Percentiles rank a stretch among this genome's conserved stretches.
phyloP scores from a whole-genome alignment of 2,888 invertebrate species.

The Tiliacea aurago region DNA sequence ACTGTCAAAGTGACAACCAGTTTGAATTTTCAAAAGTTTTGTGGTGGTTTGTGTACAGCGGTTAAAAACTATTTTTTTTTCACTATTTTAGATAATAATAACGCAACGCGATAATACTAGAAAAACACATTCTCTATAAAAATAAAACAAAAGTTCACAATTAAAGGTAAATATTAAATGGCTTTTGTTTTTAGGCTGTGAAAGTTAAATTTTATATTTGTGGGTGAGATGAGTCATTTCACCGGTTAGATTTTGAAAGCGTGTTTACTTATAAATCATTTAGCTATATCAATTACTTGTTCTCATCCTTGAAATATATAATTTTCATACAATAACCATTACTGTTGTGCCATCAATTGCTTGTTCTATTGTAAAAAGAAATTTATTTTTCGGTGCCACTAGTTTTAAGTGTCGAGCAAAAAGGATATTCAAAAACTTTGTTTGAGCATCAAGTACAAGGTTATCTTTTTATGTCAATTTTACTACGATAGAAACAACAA shows the following conservation, averaged over 20 bases:
- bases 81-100: background rate
- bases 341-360: background rate
- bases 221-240: slow-evolving; percentile 47
- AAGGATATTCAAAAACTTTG: background rate
- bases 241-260: slow-evolving; percentile 52
- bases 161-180: slow-evolving; percentile 34
- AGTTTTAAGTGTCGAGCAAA: background rate
- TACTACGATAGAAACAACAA: too few species aligned
- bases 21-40: slow-evolving; percentile 49
- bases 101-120: background rate
- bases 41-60: slow-evolving; percentile 5
- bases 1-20: slow-evolving; percentile 18
- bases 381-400: background rate
- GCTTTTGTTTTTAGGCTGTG: too few species aligned
- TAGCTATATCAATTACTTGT: background rate
- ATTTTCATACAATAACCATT: too few species aligned
- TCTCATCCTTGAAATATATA: background rate
- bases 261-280: background rate
- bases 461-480: background rate
- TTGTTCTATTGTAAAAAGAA: background rate
- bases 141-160: background rate
- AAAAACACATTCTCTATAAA: background rate
- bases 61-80: slow-evolving; percentile 9
- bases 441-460: background rate
- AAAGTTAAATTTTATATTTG: background rate